A percentile compares a stretch with the other conserved stretches of the same genome.
Conservation (phyloP, 2,888 invertebrate species). For the Luperina testacea region DNA sequence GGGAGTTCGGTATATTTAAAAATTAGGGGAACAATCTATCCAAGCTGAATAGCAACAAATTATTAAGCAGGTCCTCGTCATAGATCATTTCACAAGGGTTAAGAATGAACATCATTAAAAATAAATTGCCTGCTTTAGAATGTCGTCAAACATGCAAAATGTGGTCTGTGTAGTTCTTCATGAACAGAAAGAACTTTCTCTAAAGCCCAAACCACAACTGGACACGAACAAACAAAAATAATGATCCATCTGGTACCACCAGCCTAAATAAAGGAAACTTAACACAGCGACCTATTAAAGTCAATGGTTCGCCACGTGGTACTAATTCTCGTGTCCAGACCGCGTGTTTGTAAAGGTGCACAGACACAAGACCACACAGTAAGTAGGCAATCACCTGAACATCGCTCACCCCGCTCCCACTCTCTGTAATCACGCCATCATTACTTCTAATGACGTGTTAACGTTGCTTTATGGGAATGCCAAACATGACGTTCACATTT, state of each 20-base stretch:
- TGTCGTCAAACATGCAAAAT: not conserved
- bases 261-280: constrained; percentile 53
- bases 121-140: not conserved
- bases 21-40: not conserved
- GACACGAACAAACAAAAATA: constrained; percentile 44
- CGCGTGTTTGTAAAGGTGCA: constrained; percentile 83
- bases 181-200: constrained; percentile 36
- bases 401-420: constrained; percentile 84
- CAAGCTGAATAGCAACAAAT: constrained; percentile 20
- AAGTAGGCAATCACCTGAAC: constrained; percentile 85
- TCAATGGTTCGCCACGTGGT: constrained; percentile 78
- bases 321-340: constrained; percentile 74
- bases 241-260: constrained; percentile 51
- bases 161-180: not conserved
- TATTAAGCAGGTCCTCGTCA: not conserved
- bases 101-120: not conserved
- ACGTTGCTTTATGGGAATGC: constrained; percentile 90
- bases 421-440: constrained; percentile 89
- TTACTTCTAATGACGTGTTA: constrained; percentile 90
- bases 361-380: constrained; percentile 84
- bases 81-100: constrained; percentile 2
- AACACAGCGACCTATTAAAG: constrained; percentile 67
- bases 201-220: constrained; percentile 21
- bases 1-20: constrained; percentile 6
- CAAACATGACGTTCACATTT: constrained; percentile 90